A percentile compares a stretch with the other conserved stretches of the same genome.
These are phyloP conservation scores for Lipotes vexillifer DNA, from an alignment of 2,113 vertebrate genomes.

Conservation along the genomic window DNA sequence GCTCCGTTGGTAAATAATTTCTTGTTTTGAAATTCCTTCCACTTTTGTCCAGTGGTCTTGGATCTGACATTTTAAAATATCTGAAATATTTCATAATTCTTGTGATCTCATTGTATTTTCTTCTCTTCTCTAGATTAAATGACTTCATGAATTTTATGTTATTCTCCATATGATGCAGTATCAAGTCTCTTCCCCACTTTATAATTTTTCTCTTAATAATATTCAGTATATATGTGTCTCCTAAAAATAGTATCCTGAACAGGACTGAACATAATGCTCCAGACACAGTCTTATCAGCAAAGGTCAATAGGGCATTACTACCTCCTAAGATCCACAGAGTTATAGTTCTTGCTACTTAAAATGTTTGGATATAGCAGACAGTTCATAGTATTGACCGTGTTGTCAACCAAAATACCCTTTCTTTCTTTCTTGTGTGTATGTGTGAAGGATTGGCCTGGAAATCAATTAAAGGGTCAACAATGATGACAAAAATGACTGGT, in stretches of 20 bases:
- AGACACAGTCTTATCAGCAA: background rate
- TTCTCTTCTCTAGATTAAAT: background rate
- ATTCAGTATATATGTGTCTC: background rate
- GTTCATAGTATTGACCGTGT: background rate
- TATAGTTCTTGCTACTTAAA: background rate
- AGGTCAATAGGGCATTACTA: background rate
- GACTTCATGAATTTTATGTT: background rate
- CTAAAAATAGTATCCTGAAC: background rate
- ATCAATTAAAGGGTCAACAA: background rate
- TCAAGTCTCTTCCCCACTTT: background rate
- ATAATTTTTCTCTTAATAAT: background rate
- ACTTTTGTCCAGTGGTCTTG: background rate
- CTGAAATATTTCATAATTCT: background rate
- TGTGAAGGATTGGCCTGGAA: background rate
- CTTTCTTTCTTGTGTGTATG: background rate
- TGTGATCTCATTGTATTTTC: background rate
- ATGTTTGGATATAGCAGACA: background rate
- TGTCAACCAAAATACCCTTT: background rate
- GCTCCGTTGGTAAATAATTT: background rate
- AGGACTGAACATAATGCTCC: background rate
- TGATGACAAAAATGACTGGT: background rate
- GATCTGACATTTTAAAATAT: background rate
- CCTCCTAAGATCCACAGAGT: background rate
- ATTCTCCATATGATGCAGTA: background rate
- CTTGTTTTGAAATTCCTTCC: background rate